These are phyloP conservation scores for Tapera naevia DNA, from an alignment of 2,797 vertebrate species.

Conservation along the genomic window DNA sequence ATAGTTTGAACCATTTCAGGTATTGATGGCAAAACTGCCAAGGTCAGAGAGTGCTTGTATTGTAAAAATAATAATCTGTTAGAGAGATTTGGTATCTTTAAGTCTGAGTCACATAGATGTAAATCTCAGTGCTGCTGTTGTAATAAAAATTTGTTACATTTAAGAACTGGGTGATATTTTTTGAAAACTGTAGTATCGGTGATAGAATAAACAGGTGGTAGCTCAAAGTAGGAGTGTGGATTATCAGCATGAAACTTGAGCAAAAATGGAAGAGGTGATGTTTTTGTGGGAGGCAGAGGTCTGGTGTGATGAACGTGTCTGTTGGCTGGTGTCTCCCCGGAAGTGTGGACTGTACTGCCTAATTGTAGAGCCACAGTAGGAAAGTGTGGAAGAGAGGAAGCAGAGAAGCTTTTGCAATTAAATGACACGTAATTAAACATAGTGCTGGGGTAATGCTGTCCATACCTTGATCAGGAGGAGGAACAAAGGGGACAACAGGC, in stretches of 20 bases:
- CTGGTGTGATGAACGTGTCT: not conserved
- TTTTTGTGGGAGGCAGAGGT: not conserved
- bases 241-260: not conserved
- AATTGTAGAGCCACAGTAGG: not conserved
- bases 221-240: not conserved
- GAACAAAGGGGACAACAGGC: not conserved
- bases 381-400: not conserved
- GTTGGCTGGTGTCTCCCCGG: not conserved
- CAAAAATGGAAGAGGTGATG: not conserved
- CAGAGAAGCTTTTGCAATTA: not conserved
- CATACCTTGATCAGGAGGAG: not conserved
- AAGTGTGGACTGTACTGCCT: not conserved
- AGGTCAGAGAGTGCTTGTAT: not conserved
- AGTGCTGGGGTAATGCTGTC: not conserved
- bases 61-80: not conserved
- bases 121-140: not conserved
- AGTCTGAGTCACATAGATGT: not conserved
- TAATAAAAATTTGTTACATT: not conserved
- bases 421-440: not conserved
- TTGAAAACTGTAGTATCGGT: not conserved
- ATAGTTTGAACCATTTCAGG: not conserved
- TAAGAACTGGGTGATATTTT: not conserved
- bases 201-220: not conserved
- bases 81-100: not conserved
- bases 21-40: not conserved